Evolutionary conservation across 2,113 vertebrate genomes (phyloP).

Genomic region (Myotis davidii): DNA sequence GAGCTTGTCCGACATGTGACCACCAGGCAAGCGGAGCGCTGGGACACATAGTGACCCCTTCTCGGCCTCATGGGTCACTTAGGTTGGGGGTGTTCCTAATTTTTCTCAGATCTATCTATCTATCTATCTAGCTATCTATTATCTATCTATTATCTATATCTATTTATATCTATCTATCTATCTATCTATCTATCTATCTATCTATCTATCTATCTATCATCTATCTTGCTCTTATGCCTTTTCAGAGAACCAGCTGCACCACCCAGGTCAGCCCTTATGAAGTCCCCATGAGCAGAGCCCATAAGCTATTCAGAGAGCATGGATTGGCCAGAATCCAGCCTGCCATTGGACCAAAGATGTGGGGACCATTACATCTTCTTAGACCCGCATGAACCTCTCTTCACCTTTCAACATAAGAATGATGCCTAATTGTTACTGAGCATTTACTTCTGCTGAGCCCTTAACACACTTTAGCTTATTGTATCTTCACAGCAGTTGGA

Average conservation of each 20-base stretch:
- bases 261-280: neutral
- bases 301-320: neutral
- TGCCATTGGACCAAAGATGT: neutral
- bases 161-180: neutral
- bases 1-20: neutral
- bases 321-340: neutral
- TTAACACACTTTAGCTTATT: neutral
- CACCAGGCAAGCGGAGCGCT: fast-evolving
- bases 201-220: neutral
- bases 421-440: neutral
- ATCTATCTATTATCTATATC: too few species aligned
- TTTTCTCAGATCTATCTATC: neutral
- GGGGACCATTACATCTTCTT: neutral
- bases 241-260: neutral
- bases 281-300: neutral
- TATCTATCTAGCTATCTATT: too few species aligned
- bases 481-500: neutral
- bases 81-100: neutral
- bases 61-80: neutral
- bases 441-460: neutral
- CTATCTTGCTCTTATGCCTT: neutral
- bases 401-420: too few species aligned
- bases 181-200: neutral
- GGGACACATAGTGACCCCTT: too few species aligned
- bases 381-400: neutral